Conservation (phyloP, 2,797 vertebrate species). For the Sebastolobus alascanus region DNA sequence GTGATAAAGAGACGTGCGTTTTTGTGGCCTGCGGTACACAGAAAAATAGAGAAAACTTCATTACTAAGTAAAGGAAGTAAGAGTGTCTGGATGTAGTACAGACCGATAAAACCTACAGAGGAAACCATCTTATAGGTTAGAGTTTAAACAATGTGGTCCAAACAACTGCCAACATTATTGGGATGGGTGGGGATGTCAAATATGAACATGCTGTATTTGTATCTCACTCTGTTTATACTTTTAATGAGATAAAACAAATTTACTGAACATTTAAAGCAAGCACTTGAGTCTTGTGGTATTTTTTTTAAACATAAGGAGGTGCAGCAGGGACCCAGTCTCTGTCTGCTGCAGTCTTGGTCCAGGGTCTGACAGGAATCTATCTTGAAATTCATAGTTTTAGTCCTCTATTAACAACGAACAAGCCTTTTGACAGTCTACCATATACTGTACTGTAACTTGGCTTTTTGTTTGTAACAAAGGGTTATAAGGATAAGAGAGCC, state of each 20-base stretch:
- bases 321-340: not conserved
- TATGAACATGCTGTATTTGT: not conserved
- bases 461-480: slow-evolving; percentile 4
- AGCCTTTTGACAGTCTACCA: not conserved
- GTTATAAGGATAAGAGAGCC: not conserved
- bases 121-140: not conserved
- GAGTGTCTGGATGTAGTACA: not conserved
- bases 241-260: not conserved
- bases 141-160: not conserved
- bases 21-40: slow-evolving; percentile 71
- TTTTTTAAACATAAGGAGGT: not conserved
- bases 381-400: slow-evolving; percentile 6
- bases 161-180: not conserved
- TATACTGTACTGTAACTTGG: not conserved
- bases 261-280: not conserved
- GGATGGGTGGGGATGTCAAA: not conserved
- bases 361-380: not conserved
- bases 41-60: slow-evolving; percentile 3
- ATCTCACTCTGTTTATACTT: not conserved
- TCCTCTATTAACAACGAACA: too few relatives aligned
- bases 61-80: not conserved
- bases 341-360: not conserved
- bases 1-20: slow-evolving; percentile 80
- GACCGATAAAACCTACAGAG: not conserved
- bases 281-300: not conserved